Base-by-base conservation (phyloP, 2,797 vertebrate species). In the Euthynnus affinis region DNA sequence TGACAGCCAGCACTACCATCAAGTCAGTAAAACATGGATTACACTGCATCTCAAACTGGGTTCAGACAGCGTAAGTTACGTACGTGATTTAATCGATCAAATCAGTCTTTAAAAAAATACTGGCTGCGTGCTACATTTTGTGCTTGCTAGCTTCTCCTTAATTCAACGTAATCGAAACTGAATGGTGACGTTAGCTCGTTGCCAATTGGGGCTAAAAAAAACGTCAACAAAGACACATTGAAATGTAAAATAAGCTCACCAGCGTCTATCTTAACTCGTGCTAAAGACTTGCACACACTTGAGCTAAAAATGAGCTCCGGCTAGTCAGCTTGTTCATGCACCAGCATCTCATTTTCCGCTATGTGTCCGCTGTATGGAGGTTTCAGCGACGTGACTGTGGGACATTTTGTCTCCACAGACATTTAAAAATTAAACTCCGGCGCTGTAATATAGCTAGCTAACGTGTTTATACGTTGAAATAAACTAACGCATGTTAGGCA, bases 51-150 rank as follows among this genome's bases (percentile, higher is more conserved):
- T 58, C 93, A 94, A 7, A 91, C 85, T 63, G 94, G 91, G n/a
- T 95, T 92, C 89, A 94, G 94, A 92, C 95, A 95, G 87, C 95
- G 96, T 96, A 95, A 95, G 95, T 96, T 93, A 94, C 94, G 93
- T 95, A 93, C 93, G 94, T 94, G 83, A 74, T 18, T 55, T 76
- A 32, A 52, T 77, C 32, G 9, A 73, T 74, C 61, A 49, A 53
- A 40, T 7, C 46, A 12, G 20, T 52, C 15, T 6, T 14, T 42
- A 9, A 0, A 3, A 0, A 2, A n/a, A 59, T 22, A 10, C 12
- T 20, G n/a, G 46, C 67, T 76, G 52, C 53, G 27, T 29, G 20
- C 32, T 9, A 49, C 37, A 6, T 20, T 40, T 12, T 60, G 42
- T 66, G 2, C 63, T 27, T 3, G 34, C 42, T 80, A 62, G 67